Evolutionary conservation across 2,113 vertebrate species (phyloP).

Genomic region (Lathamus discolor): DNA sequence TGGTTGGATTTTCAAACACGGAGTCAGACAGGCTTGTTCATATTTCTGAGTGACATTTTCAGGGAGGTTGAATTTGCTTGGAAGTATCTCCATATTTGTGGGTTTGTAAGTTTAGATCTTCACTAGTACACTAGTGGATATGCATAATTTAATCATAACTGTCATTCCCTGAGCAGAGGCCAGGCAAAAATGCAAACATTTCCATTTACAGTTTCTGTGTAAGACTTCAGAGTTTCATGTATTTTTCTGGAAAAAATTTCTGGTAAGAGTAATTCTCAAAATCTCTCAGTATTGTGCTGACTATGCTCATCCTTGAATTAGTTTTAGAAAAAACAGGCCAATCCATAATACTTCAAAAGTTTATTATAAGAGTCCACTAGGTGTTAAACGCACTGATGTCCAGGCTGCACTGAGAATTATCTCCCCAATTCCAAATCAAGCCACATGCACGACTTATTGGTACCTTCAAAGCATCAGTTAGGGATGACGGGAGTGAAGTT

Average conservation of each 20-base stretch:
- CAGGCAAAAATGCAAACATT: neutral
- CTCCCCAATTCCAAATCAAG: neutral
- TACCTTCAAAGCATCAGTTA: neutral
- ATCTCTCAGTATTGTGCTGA: neutral
- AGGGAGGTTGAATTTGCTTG: constrained; percentile 3
- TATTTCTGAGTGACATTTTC: constrained; percentile 1
- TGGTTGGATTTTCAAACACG: neutral
- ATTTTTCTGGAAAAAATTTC: neutral
- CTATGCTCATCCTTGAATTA: neutral
- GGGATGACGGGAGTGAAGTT: neutral
- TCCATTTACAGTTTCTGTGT: neutral
- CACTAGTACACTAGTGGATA: neutral
- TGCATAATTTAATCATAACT: neutral
- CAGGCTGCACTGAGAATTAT: neutral
- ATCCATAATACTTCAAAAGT: neutral
- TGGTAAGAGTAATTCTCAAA: neutral
- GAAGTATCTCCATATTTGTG: neutral
- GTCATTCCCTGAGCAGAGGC: neutral
- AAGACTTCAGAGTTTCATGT: neutral
- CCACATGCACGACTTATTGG: neutral
- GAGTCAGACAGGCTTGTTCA: neutral
- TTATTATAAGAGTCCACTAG: neutral
- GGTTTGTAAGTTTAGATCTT: neutral
- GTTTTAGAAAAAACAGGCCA: neutral
- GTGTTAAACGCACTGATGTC: neutral